Percentiles rank a stretch among this genome's conserved stretches.
These are phyloP conservation scores for Elephantulus edwardii DNA, from an alignment of 2,113 vertebrate genomes.

Conservation along the genomic window DNA sequence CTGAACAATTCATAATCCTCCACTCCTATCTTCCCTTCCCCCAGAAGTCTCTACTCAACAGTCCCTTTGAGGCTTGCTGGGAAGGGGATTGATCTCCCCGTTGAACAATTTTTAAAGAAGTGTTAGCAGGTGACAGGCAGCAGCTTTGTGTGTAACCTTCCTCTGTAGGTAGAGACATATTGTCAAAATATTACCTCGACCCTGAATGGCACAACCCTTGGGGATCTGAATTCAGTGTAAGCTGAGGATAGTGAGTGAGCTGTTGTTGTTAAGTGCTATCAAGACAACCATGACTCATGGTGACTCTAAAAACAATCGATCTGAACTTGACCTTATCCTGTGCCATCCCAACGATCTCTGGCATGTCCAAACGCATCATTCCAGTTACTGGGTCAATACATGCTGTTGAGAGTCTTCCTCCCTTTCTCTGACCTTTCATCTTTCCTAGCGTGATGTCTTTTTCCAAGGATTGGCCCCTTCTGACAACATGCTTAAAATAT, in stretches of 20 bases:
- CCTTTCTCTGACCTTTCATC: no score
- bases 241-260: not conserved
- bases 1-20: not conserved
- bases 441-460: no score
- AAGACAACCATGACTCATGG: no score
- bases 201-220: not conserved
- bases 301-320: no score
- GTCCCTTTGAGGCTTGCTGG: not conserved
- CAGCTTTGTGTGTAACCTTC: not conserved
- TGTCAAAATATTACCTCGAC: not conserved
- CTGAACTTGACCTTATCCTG: no score
- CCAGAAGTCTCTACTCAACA: not conserved
- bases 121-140: not conserved
- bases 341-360: no score
- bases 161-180: not conserved
- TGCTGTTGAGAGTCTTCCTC: no score
- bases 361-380: no score
- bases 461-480: no score
- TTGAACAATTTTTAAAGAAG: constrained; percentile 14
- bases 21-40: not conserved
- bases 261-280: no score
- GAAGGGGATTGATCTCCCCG: not conserved
- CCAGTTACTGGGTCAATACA: no score
- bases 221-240: not conserved
- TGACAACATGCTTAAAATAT: no score